Percentiles rank a stretch among this genome's conserved stretches.
Evolutionary conservation across 92 coral and sea anemone genomes (phyloP).

Genomic region (Porites lobata): DNA sequence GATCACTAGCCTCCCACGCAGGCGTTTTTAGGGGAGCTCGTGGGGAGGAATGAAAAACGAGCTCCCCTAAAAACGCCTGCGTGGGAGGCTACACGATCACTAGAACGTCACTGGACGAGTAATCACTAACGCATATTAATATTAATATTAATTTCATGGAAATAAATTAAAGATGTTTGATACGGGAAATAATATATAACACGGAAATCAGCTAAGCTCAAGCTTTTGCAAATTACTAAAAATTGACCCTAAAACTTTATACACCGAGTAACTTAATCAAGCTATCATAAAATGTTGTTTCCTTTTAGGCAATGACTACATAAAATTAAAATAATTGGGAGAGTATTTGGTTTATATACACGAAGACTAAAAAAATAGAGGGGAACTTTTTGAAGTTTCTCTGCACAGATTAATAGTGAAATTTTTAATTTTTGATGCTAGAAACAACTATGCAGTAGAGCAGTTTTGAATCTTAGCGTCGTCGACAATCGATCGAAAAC

Average conservation of each 20-base stretch:
- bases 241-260: not conserved
- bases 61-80: no score
- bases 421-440: not conserved
- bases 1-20: no score
- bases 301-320: not conserved
- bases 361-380: conserved; percentile 6
- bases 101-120: not conserved
- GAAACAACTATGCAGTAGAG: not conserved
- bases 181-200: conserved; percentile 6
- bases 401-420: not conserved
- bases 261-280: not conserved
- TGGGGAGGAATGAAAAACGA: no score
- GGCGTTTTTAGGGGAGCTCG: no score
- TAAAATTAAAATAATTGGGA: not conserved
- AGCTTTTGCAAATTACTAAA: not conserved
- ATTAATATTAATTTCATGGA: conserved; percentile 12
- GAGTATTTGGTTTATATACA: conserved; percentile 21
- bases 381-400: not conserved
- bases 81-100: not conserved
- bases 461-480: no score
- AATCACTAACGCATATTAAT: not conserved
- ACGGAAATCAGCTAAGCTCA: not conserved
- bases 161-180: not conserved
- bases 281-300: conserved; percentile 2
- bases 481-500: no score